Evolutionary conservation across 1,140 invertebrate genomes (phyloP).

Genomic region (Acromyrmex echinatior): DNA sequence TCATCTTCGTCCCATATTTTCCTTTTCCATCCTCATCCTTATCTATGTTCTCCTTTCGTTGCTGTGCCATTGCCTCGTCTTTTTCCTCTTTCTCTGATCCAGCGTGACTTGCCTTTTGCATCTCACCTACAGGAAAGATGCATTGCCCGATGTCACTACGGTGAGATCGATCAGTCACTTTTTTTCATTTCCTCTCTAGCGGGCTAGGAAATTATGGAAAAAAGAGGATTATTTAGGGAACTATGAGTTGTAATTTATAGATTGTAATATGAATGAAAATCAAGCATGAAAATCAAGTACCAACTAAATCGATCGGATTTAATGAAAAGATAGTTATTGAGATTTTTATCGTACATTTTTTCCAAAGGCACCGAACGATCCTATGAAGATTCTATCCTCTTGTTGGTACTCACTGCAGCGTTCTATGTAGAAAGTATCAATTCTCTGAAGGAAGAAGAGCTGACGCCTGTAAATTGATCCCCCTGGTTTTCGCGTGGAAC

Average conservation of each 20-base stretch:
- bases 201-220: background rate
- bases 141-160: slow-evolving; percentile 44
- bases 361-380: background rate
- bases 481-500: slow-evolving; percentile 56
- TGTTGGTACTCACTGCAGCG: no score
- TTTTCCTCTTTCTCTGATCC: slow-evolving; percentile 48
- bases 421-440: slow-evolving; percentile 29
- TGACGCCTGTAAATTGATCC: slow-evolving; percentile 42
- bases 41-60: slow-evolving; percentile 15
- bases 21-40: slow-evolving; percentile 41
- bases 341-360: background rate
- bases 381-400: background rate
- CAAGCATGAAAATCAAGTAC: background rate
- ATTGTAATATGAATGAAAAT: background rate
- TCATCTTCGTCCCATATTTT: slow-evolving; percentile 30
- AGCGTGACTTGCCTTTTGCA: slow-evolving; percentile 44
- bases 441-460: background rate
- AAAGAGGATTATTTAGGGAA: background rate
- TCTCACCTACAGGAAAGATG: slow-evolving; percentile 44
- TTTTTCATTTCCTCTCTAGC: slow-evolving; percentile 3
- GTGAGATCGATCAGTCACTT: slow-evolving; percentile 44
- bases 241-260: background rate
- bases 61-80: slow-evolving; percentile 24
- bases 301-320: slow-evolving; percentile 5
- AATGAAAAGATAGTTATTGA: slow-evolving; percentile 1